These are phyloP conservation scores for Turdus rufiventris DNA, from an alignment of 2,113 vertebrate genomes.

Conservation along the genomic window DNA sequence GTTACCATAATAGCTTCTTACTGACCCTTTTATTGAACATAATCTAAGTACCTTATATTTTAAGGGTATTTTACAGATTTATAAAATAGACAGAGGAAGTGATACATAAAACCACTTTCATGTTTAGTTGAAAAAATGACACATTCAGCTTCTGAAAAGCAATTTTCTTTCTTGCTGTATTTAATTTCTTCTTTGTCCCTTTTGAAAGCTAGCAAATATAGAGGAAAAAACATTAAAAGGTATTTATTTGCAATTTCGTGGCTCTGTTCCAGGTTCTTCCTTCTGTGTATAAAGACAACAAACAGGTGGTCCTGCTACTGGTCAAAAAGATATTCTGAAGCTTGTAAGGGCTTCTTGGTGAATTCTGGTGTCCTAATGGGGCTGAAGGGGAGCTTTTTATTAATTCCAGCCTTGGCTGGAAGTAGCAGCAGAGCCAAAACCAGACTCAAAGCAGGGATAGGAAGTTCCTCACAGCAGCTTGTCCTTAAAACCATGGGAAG, in stretches of 20 bases:
- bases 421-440: not conserved
- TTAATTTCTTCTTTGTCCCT: not conserved
- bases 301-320: not conserved
- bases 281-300: not conserved
- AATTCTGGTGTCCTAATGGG: not conserved
- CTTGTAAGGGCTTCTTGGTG: not conserved
- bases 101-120: not conserved
- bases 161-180: not conserved
- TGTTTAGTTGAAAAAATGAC: not conserved
- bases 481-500: not conserved
- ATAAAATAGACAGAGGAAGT: not conserved
- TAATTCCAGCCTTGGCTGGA: not conserved
- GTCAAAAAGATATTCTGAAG: not conserved
- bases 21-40: not conserved
- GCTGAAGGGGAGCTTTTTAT: not conserved
- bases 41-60: not conserved
- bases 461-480: not conserved
- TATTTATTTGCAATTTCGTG: not conserved
- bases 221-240: not conserved
- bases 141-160: not conserved
- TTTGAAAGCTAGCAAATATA: not conserved
- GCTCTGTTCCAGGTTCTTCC: not conserved
- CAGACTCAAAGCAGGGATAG: not conserved
- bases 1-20: not conserved
- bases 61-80: not conserved